Base-by-base conservation (phyloP, 2,113 vertebrate species). In the Athene noctua region DNA sequence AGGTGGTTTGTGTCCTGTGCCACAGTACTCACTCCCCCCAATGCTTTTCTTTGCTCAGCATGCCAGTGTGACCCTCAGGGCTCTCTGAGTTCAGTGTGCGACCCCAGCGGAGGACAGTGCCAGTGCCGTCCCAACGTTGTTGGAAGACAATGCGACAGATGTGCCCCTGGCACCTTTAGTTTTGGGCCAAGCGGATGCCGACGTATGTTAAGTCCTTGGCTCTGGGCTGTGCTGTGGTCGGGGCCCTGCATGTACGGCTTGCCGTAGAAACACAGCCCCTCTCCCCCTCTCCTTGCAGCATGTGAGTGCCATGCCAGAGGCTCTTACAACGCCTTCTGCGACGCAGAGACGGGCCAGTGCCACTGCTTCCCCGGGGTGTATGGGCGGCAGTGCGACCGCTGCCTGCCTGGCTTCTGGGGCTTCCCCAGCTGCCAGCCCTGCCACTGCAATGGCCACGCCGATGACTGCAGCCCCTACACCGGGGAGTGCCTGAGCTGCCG, bases 51-150 rank as follows among this genome's bases (percentile, higher is more conserved):
- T 78, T 4, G 1, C 91, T 52, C 97, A 99, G 99, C 99, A 44
- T 99, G 99, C 96, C 98, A 98, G 67, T 99, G 99, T 71, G 98
- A 99, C 96, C 99, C 98, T 3, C 99, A 99, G 97, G 99, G 99
- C 40, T 99, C 99, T 1, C 96, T 99, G 75, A 99, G 99, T 95
- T 99, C 98, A 0, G 98, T 99, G 84, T 99, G 99, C 4, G 98
- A 99, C 83, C 98, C 99, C 66, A 99, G 58, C 0, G 99, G 99
- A 72, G 99, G 99, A 42, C 99, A 99, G 93, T 99, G 99, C 94
- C 98, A 98, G 79, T 99, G 99, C 93, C 99, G 99, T 6, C 98
- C 98, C 13, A 99, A 99, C 0, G 98, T 99, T 15, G 98, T 98
- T 1, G 99, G 99, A 73, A 98, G 99, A 80, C 99, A 98, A 88